Evolutionary conservation across 2,113 vertebrate species (phyloP), one percentile per base, ranked within the genome.

Genomic region (Gadus macrocephalus): DNA sequence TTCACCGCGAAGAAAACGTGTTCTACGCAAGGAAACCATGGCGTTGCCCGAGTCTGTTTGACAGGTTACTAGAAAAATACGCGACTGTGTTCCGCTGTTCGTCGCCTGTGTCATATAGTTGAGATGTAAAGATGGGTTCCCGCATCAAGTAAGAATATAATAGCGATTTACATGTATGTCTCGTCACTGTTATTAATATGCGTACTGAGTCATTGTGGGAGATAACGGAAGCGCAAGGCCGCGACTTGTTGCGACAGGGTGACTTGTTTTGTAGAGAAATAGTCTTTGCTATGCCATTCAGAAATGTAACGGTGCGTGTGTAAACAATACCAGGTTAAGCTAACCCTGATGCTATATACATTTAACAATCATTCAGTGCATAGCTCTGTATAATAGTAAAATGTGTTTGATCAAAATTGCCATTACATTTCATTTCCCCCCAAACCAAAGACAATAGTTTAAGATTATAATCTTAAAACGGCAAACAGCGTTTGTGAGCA

Each of bases 71-170:
- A 35, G 73, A 81, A 69, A 84, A 82, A 74, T 80, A 63, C 78
- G 62, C 22, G 73, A 78, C 82, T 69, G 83, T 72, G 74, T 75
- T 72, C 71, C 19, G 67, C 1, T n/a, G 19, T 59, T 53, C 53
- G 55, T 71, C 64, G 66, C 55, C 59, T 62, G 66, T 70, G 17
- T 62, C 68, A 71, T 74, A 68, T 73, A 72, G 59, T 49, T 53
- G 67, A 78, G 66, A 20, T 16, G 31, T 25, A 67, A 86, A 59
- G 78, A 92, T 92, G 91, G 90, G 90, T 71, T 92, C 90, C 82
- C 82, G 91, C 64, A 87, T 92, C 76, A 92, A 87, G 91, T 92
- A 90, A 90, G 91, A 65, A 62, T 15, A 16, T 11, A 62, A 28
- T 11, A 4, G n/a, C 55, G 16, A 17, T 58, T n/a, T 5, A 16